phyloP scores from a whole-genome alignment of 2,888 invertebrate genomes.

The Ectobius pallidus region DNA sequence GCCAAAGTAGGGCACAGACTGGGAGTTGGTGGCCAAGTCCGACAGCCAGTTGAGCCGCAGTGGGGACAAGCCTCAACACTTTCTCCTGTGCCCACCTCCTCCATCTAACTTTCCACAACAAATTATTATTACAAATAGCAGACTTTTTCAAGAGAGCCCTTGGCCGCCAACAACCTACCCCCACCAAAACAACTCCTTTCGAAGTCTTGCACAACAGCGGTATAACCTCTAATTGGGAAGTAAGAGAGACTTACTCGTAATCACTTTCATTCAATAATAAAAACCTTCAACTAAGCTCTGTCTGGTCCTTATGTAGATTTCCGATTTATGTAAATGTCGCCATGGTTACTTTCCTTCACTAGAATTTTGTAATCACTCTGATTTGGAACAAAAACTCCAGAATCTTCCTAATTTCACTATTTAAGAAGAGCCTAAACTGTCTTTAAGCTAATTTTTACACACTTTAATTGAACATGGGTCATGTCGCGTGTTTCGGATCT shows the following conservation, averaged over 20 bases:
- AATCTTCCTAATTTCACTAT: too few relatives aligned
- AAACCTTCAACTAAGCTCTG: too few relatives aligned
- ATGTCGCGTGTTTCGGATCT: too few relatives aligned
- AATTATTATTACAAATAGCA: neutral
- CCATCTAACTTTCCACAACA: conserved; percentile 28
- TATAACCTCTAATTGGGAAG: neutral
- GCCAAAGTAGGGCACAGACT: conserved; percentile 40
- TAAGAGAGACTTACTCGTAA: neutral
- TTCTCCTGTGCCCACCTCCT: conserved; percentile 32
- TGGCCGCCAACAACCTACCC: neutral
- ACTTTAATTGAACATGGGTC: too few relatives aligned
- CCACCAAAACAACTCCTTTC: neutral
- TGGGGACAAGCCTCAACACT: conserved; percentile 32
- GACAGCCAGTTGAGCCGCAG: conserved; percentile 14
- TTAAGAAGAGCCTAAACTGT: too few relatives aligned
- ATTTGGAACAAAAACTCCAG: too few relatives aligned
- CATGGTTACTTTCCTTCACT: too few relatives aligned
- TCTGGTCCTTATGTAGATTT: too few relatives aligned
- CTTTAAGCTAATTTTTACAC: too few relatives aligned
- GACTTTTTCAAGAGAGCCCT: conserved; percentile 9
- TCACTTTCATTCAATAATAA: too few relatives aligned
- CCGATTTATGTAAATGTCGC: too few relatives aligned
- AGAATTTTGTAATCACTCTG: too few relatives aligned
- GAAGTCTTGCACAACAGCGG: conserved; percentile 6
- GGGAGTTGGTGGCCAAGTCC: conserved; percentile 25